Base-by-base conservation (phyloP, 2,797 vertebrate species). In the Spinibarbus caldwelli region DNA sequence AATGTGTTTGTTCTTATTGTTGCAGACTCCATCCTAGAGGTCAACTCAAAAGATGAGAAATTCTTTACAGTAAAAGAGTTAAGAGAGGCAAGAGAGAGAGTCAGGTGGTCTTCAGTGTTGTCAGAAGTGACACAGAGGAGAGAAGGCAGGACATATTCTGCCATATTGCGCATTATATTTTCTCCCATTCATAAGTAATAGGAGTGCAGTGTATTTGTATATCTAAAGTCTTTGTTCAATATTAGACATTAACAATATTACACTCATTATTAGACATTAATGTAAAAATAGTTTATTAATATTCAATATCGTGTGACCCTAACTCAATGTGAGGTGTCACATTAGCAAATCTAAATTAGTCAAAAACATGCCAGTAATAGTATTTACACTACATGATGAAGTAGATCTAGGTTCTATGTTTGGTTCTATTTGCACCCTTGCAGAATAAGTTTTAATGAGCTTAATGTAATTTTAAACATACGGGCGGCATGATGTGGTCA, bases 401-500 rank as follows among this genome's bases (percentile, higher is more conserved):
- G 9, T 12, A 45, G 34, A 59, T 59, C 14, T 14, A 38, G 43
- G 23, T 75, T 82, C 8, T 4, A 57, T 54, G 8, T 64, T 76
- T 66, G 43, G 31, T 38, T 31, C 14, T 12, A 19, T 66, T 75
- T 47, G 21, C 54, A 31, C 54, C 2, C 29, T 31, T n/a, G 29
- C 29, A 36, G 29, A 76, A 83, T 9, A 49, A 1, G 17, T 47
- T 21, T 36, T 54, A 43, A 38, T 45, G 72, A 41, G 19, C 12
- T 43, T 43, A 36, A 73, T 95, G 93, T 84, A 10, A 73, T 34
- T 31, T 67, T 45, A 76, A 41, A 67, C 87, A 89, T 78, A 91
- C 91, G 31, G 85, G 88, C 12, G 84, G 87, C 77, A 89, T 87
- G 26, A 76, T 59, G 84, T 93, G 93, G 91, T 95, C 92, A 85